Evolutionary conservation across 1,140 invertebrate genomes (phyloP), one percentile per base, ranked within the genome.

Genomic region (Neodiprion lecontei): DNA sequence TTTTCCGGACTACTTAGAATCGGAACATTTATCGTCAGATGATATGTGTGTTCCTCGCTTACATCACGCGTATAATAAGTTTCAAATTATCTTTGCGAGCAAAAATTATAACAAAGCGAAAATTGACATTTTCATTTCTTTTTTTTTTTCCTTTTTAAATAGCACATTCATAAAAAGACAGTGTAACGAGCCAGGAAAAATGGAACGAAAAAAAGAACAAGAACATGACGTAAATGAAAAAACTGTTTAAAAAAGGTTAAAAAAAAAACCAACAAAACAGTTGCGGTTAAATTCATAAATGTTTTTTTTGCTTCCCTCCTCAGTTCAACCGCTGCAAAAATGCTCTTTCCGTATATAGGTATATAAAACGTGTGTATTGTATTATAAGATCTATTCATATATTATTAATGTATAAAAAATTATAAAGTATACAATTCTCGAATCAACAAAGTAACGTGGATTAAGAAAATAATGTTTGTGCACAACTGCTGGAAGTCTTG

Each of bases 401-500:
- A 65, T 65, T 65, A 14, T 40, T 40, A 65, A 7, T 65, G 61
- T 65, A 65, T 65, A 65, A 65, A 65, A 40, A 65, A 14, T 65
- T 65, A 65, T 65, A 17, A 17, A 65, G 12, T 65, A 17, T 40
- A 65, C 12, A 17, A 3, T 65, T 65, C 28, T 40, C 28, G 17
- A 65, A 65, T 65, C 61, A 65, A 65, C 12, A 65, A 65, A 17
- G 21, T 23, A 69, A 69, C 47, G 48, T n/a, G n/a, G 68, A 17
- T 69, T 21, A 69, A 12, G 68, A 40, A 69, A 69, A 69, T 21
- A 40, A 48, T 71, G 21, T 73, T 72, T 72, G 72, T 69, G 65
- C 67, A 74, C 67, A 69, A 74, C 66, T 74, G 67, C 67, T 74
- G 65, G 48, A 74, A 74, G 78, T 83, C 79, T 80, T 76, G 82